These are phyloP conservation scores for Helicorthomorpha holstii DNA, from an alignment of 1,140 invertebrate species.

Conservation along the genomic window DNA sequence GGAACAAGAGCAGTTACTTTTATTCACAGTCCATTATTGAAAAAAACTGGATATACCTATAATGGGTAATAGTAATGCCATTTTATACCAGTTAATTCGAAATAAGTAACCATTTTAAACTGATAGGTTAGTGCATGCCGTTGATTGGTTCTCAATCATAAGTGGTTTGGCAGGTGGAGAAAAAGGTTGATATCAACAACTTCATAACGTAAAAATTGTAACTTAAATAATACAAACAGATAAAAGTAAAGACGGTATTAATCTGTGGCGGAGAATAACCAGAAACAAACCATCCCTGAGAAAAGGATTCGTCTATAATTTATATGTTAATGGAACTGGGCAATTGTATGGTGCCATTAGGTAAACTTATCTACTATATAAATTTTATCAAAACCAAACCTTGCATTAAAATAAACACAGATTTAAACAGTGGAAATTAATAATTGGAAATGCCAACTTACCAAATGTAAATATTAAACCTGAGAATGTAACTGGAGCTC, in stretches of 20 bases:
- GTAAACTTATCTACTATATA: not conserved
- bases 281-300: constrained; percentile 14
- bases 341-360: not conserved
- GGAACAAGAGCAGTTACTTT: constrained; percentile 25
- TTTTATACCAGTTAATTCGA: too few relatives aligned
- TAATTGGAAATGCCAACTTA: not conserved
- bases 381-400: not conserved
- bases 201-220: too few relatives aligned
- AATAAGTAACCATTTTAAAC: too few relatives aligned
- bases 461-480: not conserved
- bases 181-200: too few relatives aligned
- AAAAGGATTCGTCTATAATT: constrained; percentile 27
- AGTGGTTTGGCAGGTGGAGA: constrained; percentile 22
- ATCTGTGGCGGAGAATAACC: constrained; percentile 23
- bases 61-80: too few relatives aligned
- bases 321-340: constrained; percentile 17
- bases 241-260: constrained; percentile 18
- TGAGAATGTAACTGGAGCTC: not conserved
- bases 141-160: constrained; percentile 31
- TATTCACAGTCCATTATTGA: constrained; percentile 19
- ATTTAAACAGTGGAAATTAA: not conserved
- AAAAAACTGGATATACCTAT: constrained; percentile 8
- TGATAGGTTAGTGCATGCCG: constrained; percentile 28
- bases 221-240: too few relatives aligned
- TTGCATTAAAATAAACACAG: not conserved